Conservation (phyloP, 2,113 vertebrate genomes). For the Panthera uncia region DNA sequence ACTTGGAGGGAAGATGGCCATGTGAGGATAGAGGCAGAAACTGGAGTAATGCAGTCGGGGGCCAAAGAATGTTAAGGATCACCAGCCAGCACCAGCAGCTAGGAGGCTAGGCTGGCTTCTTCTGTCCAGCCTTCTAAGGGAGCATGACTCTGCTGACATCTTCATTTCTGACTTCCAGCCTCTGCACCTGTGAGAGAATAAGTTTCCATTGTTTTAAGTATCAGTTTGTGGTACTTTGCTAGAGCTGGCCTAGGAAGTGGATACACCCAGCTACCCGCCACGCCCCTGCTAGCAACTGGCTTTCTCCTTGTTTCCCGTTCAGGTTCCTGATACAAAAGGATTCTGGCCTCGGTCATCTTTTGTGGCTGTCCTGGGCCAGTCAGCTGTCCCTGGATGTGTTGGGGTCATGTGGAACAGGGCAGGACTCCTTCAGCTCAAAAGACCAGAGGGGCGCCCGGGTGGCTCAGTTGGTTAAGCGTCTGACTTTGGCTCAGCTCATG, state of each 20-base stretch:
- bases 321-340: not conserved
- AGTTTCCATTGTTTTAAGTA: not conserved
- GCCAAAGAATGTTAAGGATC: too few species aligned
- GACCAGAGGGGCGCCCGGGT: too few species aligned
- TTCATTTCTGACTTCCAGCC: not conserved
- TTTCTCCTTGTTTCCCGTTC: not conserved
- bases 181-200: not conserved
- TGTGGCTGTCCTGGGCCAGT: not conserved
- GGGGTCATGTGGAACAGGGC: not conserved
- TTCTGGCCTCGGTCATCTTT: not conserved
- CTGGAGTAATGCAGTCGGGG: not conserved
- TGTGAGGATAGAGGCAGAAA: not conserved
- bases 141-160: not conserved
- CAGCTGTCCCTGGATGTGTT: not conserved
- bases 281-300: too few species aligned
- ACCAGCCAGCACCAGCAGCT: not conserved
- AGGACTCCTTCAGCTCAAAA: not conserved
- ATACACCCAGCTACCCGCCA: not conserved
- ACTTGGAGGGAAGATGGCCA: not conserved
- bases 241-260: not conserved
- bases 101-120: not conserved
- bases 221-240: not conserved
- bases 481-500: too few species aligned
- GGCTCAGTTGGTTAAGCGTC: too few species aligned
- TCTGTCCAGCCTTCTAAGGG: not conserved